A percentile compares a stretch with the other conserved stretches of the same genome.
Conservation (phyloP, 2,797 vertebrate genomes). For the Catharus ustulatus region DNA sequence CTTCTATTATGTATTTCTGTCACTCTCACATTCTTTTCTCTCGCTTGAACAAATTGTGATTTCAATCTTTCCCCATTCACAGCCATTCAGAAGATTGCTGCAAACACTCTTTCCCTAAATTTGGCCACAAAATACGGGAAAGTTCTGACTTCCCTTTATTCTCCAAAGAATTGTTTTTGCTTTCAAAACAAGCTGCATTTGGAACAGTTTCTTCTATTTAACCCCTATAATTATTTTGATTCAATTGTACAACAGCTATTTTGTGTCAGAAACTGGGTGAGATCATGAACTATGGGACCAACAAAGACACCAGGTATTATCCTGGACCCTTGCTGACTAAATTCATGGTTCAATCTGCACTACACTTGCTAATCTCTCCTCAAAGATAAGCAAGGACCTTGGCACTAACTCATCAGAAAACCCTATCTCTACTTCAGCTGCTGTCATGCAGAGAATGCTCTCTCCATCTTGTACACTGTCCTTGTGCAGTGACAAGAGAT, state of each 20-base stretch:
- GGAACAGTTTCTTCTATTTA: not conserved
- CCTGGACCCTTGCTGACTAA: not conserved
- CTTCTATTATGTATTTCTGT: not conserved
- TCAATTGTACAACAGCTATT: not conserved
- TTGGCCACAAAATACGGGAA: not conserved
- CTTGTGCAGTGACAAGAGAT: not conserved
- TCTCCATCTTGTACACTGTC: not conserved
- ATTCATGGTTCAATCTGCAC: not conserved
- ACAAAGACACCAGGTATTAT: not conserved
- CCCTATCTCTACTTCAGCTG: not conserved
- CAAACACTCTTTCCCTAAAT: not conserved
- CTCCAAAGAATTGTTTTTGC: not conserved
- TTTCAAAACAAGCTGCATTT: not conserved
- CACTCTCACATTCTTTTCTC: not conserved
- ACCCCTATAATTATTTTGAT: not conserved
- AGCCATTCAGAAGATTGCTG: not conserved
- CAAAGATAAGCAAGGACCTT: not conserved
- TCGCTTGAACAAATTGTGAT: not conserved
- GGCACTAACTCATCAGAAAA: not conserved
- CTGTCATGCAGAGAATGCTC: fast-evolving
- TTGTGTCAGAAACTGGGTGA: not conserved
- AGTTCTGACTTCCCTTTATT: not conserved
- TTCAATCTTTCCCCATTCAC: not conserved
- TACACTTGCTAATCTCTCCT: not conserved
- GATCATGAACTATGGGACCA: not conserved